phyloP scores from a whole-genome alignment of 2,888 invertebrate genomes.

The Polydrusus cervinus region DNA sequence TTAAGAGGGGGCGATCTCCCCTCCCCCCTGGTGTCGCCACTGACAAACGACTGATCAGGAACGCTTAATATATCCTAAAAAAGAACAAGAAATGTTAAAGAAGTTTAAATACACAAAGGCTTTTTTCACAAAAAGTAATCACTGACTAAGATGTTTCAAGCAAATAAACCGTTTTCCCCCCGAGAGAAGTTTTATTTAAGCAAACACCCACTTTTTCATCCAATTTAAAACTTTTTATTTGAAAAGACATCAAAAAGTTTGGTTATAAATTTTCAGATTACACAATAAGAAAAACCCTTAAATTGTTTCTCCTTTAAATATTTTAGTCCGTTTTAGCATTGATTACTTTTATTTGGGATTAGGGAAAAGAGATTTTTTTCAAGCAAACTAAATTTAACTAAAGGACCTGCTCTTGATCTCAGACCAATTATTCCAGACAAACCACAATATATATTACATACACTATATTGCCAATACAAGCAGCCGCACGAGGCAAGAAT shows the following conservation, averaged over 20 bases:
- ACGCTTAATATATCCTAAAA: neutral
- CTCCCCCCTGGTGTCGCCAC: too few species aligned
- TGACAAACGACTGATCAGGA: too few species aligned
- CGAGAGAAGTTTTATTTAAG: slow-evolving; percentile 17
- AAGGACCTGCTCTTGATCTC: too few species aligned
- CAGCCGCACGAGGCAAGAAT: too few species aligned
- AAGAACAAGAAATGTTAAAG: neutral
- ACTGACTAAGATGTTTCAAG: slow-evolving; percentile 6
- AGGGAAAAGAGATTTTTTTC: neutral
- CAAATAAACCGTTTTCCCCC: slow-evolving; percentile 25
- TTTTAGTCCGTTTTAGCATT: slow-evolving; percentile 28
- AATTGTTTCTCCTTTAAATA: slow-evolving; percentile 33
- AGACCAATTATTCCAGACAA: too few species aligned
- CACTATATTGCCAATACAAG: too few species aligned
- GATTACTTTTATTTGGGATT: slow-evolving; percentile 21
- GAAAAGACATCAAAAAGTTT: slow-evolving; percentile 38
- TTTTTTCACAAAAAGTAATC: slow-evolving; percentile 5
- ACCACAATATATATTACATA: too few species aligned
- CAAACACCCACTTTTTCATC: slow-evolving; percentile 32
- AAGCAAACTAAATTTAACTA: neutral
- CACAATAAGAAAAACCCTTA: slow-evolving; percentile 33
- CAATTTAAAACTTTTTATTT: slow-evolving; percentile 39
- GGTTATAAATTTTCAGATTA: slow-evolving; percentile 34
- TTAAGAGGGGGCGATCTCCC: too few species aligned
- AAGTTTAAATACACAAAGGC: slow-evolving; percentile 20